Conservation (phyloP, 2,888 invertebrate species). For the Lasioglossum figueresi region DNA sequence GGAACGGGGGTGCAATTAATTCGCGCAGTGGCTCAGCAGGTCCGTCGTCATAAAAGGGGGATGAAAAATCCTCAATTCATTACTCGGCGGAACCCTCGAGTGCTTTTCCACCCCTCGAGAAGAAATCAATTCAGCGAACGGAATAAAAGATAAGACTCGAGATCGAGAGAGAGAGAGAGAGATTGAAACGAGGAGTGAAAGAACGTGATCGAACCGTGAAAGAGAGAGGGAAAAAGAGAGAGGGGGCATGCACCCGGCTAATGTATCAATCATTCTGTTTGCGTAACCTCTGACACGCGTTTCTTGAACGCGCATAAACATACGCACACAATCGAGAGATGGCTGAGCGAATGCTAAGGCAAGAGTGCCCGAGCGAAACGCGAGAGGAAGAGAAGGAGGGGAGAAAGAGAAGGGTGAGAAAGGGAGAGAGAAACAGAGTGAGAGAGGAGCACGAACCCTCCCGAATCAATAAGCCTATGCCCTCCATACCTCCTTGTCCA, state of each 20-base stretch:
- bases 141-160: slow-evolving; percentile 76
- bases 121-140: slow-evolving; percentile 72
- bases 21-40: slow-evolving; percentile 14
- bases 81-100: slow-evolving; percentile 55
- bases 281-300: slow-evolving; percentile 80
- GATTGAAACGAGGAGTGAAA: slow-evolving; percentile 27
- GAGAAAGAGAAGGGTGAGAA: not conserved
- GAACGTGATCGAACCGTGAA: not conserved
- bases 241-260: slow-evolving; percentile 72
- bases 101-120: slow-evolving; percentile 27
- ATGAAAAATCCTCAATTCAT: slow-evolving; percentile 68
- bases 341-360: slow-evolving; percentile 2
- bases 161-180: slow-evolving; percentile 40
- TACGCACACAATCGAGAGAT: slow-evolving; percentile 29
- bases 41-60: slow-evolving; percentile 52
- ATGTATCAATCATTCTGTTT: slow-evolving; percentile 82
- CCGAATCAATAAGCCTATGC: slow-evolving; percentile 74
- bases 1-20: slow-evolving; percentile 28
- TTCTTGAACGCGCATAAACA: slow-evolving; percentile 60
- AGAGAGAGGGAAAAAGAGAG: not conserved
- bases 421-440: slow-evolving; percentile 22
- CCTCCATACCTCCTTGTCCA: slow-evolving; percentile 48
- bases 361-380: not conserved
- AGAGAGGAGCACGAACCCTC: slow-evolving; percentile 56
- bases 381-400: not conserved